Base-by-base conservation (phyloP, 1,140 invertebrate species). In the Melipona quadrifasciata region DNA sequence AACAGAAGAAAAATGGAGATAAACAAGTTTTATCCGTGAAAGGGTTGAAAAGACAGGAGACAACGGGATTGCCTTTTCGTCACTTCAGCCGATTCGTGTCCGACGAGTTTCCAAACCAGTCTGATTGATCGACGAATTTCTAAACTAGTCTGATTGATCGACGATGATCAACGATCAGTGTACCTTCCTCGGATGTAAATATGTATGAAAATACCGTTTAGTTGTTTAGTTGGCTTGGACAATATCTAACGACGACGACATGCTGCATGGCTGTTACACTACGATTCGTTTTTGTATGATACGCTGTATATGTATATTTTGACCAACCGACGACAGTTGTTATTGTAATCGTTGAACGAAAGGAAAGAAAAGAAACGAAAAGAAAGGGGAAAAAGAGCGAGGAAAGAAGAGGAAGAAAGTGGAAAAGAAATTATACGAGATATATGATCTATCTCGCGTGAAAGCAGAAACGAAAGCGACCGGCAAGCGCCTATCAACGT, bases 171-270 rank as follows among this genome's bases (percentile, higher is more conserved):
- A 80, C 72, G n/a, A 86, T 81, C 84, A 58, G 27, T 78, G 51
- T 79, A 86, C 87, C 84, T 85, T 88, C 80, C 85, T 91, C 86
- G 79, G 77, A 80, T 93, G 92, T 93, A 93, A 90, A 93, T 93
- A 93, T 91, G 91, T 93, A 93, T 90, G 85, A 88, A 91, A 90
- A 86, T 71, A 87, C 61, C 82, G 84, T 92, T 92, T 92, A 93
- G 85, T 91, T 91, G 81, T 91, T 93, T 91, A 89, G 89, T 92
- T 93, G 77, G 61, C 90, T 88, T 93, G 76, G 92, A 92, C 90
- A 93, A 93, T 92, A 93, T 86, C 64, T 74, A 83, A 86, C 77
- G 75, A 84, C 82, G 78, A 86, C 80, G 76, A 87, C 84, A 65
- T 82, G 84, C 84, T 78, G 80, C 80, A 90, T 86, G 80, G 76